Evolutionary conservation across 2,888 invertebrate species (phyloP).

Genomic region (Drosophila limbata): DNA sequence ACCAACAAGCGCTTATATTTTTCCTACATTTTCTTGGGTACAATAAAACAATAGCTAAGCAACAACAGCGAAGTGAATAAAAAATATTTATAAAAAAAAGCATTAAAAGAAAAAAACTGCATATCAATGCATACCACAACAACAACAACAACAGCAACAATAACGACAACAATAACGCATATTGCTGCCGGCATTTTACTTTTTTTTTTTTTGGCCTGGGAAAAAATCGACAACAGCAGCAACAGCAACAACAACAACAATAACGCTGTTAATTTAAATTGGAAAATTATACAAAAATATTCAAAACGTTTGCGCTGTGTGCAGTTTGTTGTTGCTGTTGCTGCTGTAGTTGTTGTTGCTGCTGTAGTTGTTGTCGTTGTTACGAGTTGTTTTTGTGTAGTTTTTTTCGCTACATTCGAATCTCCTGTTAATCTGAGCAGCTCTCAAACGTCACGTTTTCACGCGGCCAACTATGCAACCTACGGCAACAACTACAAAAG

Average conservation of each 20-base stretch:
- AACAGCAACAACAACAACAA: constrained; percentile 49
- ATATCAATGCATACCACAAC: constrained; percentile 63
- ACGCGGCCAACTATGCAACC: constrained; percentile 78
- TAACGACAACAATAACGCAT: constrained; percentile 57
- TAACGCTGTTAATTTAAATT: constrained; percentile 82
- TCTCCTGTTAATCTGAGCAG: constrained; percentile 78
- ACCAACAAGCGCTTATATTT: constrained; percentile 30
- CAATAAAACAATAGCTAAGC: constrained; percentile 65
- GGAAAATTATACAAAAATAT: constrained; percentile 84
- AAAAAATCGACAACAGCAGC: constrained; percentile 71
- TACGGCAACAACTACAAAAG: constrained; percentile 53
- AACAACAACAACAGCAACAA: constrained; percentile 30
- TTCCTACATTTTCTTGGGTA: constrained; percentile 43
- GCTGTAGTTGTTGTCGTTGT: constrained; percentile 37
- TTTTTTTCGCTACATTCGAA: constrained; percentile 63
- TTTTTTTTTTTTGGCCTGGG: constrained; percentile 73
- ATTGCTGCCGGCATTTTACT: constrained; percentile 64
- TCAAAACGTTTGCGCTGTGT: constrained; percentile 68
- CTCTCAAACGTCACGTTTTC: constrained; percentile 84
- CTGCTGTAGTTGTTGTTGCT: constrained; percentile 10
- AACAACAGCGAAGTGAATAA: constrained; percentile 22
- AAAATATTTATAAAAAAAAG: constrained; percentile 18
- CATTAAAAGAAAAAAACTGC: constrained; percentile 33
- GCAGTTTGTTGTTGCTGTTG: constrained; percentile 41
- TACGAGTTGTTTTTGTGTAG: constrained; percentile 44